phyloP scores from a whole-genome alignment of 2,797 vertebrate species.

The Fistularia tabacaria region DNA sequence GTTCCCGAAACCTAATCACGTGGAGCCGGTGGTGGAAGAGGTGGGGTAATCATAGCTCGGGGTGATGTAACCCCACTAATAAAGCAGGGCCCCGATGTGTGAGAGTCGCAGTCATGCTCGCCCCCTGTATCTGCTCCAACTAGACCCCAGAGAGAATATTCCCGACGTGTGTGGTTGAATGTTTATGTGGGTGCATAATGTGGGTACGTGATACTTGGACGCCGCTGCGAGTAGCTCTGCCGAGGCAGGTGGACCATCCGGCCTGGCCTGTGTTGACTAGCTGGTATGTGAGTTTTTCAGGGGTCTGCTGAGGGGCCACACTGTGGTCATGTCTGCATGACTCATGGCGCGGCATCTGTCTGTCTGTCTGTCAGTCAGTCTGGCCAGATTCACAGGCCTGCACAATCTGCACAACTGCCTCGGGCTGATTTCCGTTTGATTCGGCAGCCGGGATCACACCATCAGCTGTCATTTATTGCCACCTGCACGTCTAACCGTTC shows the following conservation, averaged over 20 bases:
- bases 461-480: slow-evolving; percentile 9
- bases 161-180: slow-evolving; percentile 26
- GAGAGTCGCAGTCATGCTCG: slow-evolving; percentile 55
- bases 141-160: slow-evolving; percentile 47
- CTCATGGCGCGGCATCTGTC: slow-evolving; percentile 63
- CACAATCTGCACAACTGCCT: slow-evolving; percentile 29
- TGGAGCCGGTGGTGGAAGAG: slow-evolving; percentile 24
- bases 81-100: slow-evolving; percentile 58
- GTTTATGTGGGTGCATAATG: slow-evolving; percentile 38
- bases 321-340: slow-evolving; percentile 65
- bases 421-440: slow-evolving; percentile 8
- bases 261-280: slow-evolving; percentile 52
- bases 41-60: slow-evolving; percentile 44
- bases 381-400: slow-evolving; percentile 42
- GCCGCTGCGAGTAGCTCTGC: slow-evolving; percentile 30
- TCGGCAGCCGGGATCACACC: not conserved
- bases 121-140: slow-evolving; percentile 56
- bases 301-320: slow-evolving; percentile 49
- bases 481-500: not conserved
- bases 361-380: slow-evolving; percentile 47
- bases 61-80: slow-evolving; percentile 76
- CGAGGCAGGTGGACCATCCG: slow-evolving; percentile 58
- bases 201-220: slow-evolving; percentile 29
- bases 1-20: slow-evolving; percentile 73
- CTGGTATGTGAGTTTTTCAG: slow-evolving; percentile 61